These are phyloP conservation scores for Gopherus flavomarginatus DNA, from an alignment of 2,113 vertebrate genomes.

Conservation along the genomic window DNA sequence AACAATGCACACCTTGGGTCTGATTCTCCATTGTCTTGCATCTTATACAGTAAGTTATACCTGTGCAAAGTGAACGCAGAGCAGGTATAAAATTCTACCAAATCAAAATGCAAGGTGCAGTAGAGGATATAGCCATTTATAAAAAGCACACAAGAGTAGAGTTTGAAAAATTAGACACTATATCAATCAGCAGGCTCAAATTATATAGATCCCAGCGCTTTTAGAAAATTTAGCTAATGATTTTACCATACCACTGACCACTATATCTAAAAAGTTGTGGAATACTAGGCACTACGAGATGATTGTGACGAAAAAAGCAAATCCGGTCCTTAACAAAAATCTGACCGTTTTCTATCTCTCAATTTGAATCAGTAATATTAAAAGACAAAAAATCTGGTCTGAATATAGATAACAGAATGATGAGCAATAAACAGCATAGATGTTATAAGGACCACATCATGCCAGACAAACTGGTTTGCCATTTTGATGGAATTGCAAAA, in stretches of 20 bases:
- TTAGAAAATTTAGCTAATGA: neutral
- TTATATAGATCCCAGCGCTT: neutral
- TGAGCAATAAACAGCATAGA: neutral
- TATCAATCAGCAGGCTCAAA: neutral
- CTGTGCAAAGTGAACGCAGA: neutral
- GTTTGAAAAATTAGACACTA: neutral
- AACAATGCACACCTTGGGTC: neutral
- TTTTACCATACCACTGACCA: neutral
- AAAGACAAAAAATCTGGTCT: neutral
- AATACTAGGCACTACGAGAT: neutral
- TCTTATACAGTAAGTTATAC: fast-evolving
- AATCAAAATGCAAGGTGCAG: neutral
- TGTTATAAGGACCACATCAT: fast-evolving
- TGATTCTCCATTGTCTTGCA: neutral
- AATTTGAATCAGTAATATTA: neutral
- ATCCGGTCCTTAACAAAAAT: neutral
- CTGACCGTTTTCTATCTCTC: neutral
- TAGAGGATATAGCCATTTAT: neutral
- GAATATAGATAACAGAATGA: neutral
- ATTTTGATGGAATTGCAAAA: neutral
- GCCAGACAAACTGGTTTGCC: neutral
- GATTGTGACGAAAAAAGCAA: neutral
- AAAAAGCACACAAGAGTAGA: neutral
- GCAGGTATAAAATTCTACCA: neutral
- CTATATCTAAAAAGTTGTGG: neutral